Conservation (phyloP, 2,888 invertebrate genomes). For the Heliconius ethilla region DNA sequence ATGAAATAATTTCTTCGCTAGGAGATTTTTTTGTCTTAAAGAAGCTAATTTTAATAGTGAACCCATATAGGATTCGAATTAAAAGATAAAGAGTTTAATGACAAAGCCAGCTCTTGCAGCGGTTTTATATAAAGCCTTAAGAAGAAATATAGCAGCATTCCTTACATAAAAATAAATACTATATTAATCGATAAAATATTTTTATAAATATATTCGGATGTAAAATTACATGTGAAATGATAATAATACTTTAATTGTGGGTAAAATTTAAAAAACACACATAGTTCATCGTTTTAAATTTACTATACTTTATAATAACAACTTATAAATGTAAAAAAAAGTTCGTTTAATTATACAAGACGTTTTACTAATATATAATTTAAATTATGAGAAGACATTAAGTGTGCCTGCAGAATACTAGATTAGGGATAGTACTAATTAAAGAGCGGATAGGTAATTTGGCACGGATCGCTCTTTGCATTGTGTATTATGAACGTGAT, state of each 20-base stretch:
- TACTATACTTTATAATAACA: background rate
- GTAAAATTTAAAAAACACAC: background rate
- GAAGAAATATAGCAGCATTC: no score
- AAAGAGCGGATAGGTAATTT: conserved; percentile 24
- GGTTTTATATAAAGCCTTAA: no score
- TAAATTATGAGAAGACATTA: conserved; percentile 13
- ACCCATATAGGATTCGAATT: no score
- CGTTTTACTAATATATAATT: background rate
- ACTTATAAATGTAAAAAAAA: background rate
- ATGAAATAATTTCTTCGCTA: background rate
- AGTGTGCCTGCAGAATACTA: conserved; percentile 14
- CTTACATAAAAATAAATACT: no score
- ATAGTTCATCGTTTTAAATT: background rate
- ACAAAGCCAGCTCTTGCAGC: background rate
- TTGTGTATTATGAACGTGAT: conserved; percentile 20
- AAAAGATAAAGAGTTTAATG: background rate
- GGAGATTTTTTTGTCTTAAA: no score
- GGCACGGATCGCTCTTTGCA: conserved; percentile 10
- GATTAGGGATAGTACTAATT: conserved; percentile 20
- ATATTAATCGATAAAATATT: background rate
- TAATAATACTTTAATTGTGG: background rate
- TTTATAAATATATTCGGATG: background rate
- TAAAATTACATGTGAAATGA: background rate
- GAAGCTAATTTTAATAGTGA: no score
- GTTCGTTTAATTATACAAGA: background rate